Evolutionary conservation across 1,140 invertebrate genomes (phyloP).

Genomic region (Triops longicaudatus): DNA sequence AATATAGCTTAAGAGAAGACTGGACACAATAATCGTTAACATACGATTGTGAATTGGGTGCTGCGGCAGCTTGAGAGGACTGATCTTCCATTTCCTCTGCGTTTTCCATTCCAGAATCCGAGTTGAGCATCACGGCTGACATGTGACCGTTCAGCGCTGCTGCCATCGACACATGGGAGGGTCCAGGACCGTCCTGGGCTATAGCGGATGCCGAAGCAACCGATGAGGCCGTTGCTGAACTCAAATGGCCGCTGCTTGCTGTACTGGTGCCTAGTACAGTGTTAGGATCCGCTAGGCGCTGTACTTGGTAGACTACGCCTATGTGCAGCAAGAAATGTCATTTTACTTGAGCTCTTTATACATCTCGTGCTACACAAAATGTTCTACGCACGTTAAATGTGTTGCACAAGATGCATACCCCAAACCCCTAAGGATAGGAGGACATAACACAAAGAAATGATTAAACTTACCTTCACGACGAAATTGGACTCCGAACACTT

Average conservation of each 20-base stretch:
- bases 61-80: conserved; percentile 29
- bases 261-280: conserved; percentile 41
- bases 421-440: too few relatives aligned
- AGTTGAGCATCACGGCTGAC: conserved; percentile 20
- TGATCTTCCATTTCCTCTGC: conserved; percentile 31
- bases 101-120: not conserved
- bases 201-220: conserved; percentile 19
- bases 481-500: conserved; percentile 90
- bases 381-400: too few relatives aligned
- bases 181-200: not conserved
- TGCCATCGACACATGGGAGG: not conserved
- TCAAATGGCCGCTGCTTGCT: not conserved
- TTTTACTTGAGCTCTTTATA: too few relatives aligned
- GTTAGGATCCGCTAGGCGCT: conserved; percentile 62
- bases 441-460: too few relatives aligned
- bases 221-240: not conserved
- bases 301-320: conserved; percentile 83
- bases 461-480: conserved; percentile 75
- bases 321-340: conserved; percentile 18
- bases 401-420: too few relatives aligned
- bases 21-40: not conserved
- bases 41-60: conserved; percentile 33
- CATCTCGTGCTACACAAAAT: too few relatives aligned
- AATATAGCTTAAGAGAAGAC: too few relatives aligned
- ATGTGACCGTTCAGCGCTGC: conserved; percentile 20